phyloP scores from a whole-genome alignment of 2,797 vertebrate species.

The Leptodactylus fallax region DNA sequence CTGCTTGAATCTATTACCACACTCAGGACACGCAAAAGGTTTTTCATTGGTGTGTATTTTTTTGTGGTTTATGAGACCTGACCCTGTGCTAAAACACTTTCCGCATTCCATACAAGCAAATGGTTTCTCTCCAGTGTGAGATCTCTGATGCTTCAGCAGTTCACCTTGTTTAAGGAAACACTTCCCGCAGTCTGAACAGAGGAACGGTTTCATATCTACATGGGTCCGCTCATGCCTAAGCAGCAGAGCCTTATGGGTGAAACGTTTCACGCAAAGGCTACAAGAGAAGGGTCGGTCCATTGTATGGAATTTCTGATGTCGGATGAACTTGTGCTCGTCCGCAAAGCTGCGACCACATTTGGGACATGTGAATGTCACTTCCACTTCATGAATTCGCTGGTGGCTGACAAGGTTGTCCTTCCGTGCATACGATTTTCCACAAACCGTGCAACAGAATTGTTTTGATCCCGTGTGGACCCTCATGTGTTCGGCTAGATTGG shows the following conservation, averaged over 20 bases:
- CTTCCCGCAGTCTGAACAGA: slow-evolving; percentile 25
- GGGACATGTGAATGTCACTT: not conserved
- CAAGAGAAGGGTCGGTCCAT: slow-evolving; percentile 17
- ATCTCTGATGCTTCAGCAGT: slow-evolving; percentile 32
- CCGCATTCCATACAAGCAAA: slow-evolving; percentile 13
- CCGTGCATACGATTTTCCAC: slow-evolving; percentile 14
- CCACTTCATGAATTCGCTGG: slow-evolving; percentile 23
- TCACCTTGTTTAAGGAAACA: slow-evolving; percentile 17
- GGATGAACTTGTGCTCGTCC: slow-evolving; percentile 4
- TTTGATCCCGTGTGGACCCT: slow-evolving; percentile 33
- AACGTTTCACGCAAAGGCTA: slow-evolving; percentile 4
- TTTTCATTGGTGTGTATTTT: slow-evolving; percentile 25
- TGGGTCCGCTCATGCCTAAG: slow-evolving; percentile 28
- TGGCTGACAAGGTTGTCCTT: slow-evolving; percentile 29
- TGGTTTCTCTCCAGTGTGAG: slow-evolving; percentile 5
- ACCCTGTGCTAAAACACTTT: slow-evolving; percentile 14
- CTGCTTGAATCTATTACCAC: slow-evolving; percentile 40
- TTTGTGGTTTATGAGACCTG: slow-evolving; percentile 30
- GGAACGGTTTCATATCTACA: not conserved
- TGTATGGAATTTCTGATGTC: slow-evolving; percentile 35
- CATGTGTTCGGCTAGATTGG: slow-evolving; percentile 18
- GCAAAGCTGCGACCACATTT: slow-evolving; percentile 21
- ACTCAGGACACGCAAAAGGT: slow-evolving; percentile 23
- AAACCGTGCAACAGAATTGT: slow-evolving; percentile 14
- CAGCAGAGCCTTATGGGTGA: slow-evolving; percentile 26